Conservation (phyloP, 2,888 invertebrate species). For the Synergus japonicus region DNA sequence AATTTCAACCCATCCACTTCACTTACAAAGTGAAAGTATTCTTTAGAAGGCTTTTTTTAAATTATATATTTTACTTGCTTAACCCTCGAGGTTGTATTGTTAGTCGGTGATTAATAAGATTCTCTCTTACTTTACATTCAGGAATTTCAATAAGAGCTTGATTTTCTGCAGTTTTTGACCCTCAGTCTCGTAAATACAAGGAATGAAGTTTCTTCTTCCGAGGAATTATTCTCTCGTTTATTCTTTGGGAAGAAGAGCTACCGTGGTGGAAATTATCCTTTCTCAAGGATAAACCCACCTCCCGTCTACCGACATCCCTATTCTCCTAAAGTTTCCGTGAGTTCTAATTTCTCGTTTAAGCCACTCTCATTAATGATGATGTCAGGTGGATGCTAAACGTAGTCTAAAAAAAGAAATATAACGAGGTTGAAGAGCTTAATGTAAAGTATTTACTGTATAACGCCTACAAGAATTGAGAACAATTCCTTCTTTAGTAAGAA, state of each 20-base stretch:
- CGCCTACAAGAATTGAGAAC: too few species aligned
- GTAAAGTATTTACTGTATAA: too few species aligned
- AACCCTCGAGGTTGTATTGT: too few species aligned
- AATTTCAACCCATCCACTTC: too few species aligned
- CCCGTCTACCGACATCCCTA: conserved; percentile 13
- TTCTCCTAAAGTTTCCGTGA: conserved; percentile 20
- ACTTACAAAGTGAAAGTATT: too few species aligned
- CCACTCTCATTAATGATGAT: conserved; percentile 25
- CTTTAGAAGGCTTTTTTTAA: too few species aligned
- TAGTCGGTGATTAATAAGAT: too few species aligned
- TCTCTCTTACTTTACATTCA: too few species aligned
- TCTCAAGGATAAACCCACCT: conserved; percentile 9
- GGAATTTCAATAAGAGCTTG: not conserved
- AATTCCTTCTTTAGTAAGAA: too few species aligned
- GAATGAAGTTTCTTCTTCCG: conserved; percentile 13
- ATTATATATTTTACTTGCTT: too few species aligned
- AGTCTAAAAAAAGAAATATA: too few species aligned
- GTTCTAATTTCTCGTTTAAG: conserved; percentile 23
- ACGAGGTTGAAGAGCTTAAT: too few species aligned
- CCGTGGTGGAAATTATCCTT: conserved; percentile 8
- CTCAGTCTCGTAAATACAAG: not conserved
- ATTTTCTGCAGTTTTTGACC: not conserved
- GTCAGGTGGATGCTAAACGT: not conserved
- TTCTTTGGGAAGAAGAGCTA: conserved; percentile 18
- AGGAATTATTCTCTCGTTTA: conserved; percentile 13